Evolutionary conservation across 2,113 vertebrate species (phyloP).

Genomic region (Lates calcarifer): DNA sequence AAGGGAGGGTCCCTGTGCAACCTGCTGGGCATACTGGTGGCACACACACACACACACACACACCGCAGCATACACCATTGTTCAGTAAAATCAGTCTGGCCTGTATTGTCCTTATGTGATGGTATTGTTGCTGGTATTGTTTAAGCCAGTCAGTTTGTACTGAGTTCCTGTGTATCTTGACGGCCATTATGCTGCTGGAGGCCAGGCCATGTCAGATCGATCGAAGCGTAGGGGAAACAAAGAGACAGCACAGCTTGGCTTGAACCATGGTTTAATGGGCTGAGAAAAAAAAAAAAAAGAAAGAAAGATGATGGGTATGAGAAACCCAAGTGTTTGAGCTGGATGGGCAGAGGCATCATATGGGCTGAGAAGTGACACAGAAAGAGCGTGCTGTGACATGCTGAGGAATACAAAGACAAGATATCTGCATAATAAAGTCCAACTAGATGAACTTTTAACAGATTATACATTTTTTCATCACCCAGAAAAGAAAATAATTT

Average conservation of each 20-base stretch:
- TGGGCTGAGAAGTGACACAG: slow-evolving; percentile 28
- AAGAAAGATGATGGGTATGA: slow-evolving; percentile 39
- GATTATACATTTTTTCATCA: not conserved
- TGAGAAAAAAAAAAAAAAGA: slow-evolving; percentile 53
- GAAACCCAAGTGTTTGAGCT: slow-evolving; percentile 36
- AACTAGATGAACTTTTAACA: not conserved
- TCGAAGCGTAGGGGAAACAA: slow-evolving; percentile 63
- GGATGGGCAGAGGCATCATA: slow-evolving; percentile 29
- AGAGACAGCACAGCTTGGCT: slow-evolving; percentile 67
- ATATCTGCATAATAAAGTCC: slow-evolving; percentile 20
- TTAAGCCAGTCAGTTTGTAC: slow-evolving; percentile 51
- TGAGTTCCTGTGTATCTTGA: slow-evolving; percentile 57
- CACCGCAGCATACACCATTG: slow-evolving; percentile 29
- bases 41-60: slow-evolving; percentile 1
- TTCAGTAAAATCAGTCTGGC: slow-evolving; percentile 63
- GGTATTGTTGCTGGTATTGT: slow-evolving; percentile 71
- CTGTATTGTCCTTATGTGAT: slow-evolving; percentile 67
- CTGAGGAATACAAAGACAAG: slow-evolving; percentile 13
- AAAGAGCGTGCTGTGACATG: slow-evolving; percentile 19
- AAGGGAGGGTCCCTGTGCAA: slow-evolving; percentile 31
- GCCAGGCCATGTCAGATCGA: slow-evolving; percentile 61
- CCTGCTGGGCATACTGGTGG: slow-evolving; percentile 80
- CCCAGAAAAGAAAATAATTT: not conserved
- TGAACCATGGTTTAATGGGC: slow-evolving; percentile 45
- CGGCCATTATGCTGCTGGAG: slow-evolving; percentile 59